Evolutionary conservation across 2,888 invertebrate species (phyloP).

Genomic region (Thereva nobilitata): DNA sequence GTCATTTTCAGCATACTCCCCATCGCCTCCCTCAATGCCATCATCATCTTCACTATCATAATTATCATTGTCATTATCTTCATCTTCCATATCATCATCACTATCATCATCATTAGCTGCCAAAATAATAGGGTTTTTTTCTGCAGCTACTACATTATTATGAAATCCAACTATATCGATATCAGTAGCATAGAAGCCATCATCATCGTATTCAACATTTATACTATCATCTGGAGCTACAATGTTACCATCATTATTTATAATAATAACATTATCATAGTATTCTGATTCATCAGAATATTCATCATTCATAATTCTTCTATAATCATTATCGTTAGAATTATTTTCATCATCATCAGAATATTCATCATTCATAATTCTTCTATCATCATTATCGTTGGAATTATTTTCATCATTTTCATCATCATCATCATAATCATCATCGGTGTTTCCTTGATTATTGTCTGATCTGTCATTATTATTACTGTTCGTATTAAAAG

Average conservation of each 20-base stretch:
- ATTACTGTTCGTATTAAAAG: no score
- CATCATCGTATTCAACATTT: not conserved
- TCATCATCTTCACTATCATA: no score
- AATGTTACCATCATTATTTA: not conserved
- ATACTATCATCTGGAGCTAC: not conserved
- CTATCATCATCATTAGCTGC: no score
- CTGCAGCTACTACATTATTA: no score
- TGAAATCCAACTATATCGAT: not conserved
- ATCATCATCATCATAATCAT: slow-evolving; percentile 19
- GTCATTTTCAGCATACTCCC: no score
- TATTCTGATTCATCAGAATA: slow-evolving; percentile 26
- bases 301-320: slow-evolving; percentile 38
- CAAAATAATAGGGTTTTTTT: no score
- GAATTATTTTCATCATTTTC: slow-evolving; percentile 10
- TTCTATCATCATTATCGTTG: slow-evolving; percentile 39
- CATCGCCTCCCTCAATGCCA: no score
- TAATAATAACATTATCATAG: slow-evolving; percentile 22
- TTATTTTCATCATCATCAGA: slow-evolving; percentile 26
- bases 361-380: slow-evolving; percentile 35
- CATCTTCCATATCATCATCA: no score
- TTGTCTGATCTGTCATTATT: slow-evolving; percentile 1
- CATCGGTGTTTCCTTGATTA: not conserved
- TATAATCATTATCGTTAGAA: slow-evolving; percentile 42
- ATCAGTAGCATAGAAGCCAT: not conserved
- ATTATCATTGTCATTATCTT: no score